These are phyloP conservation scores for Smittia aterrima DNA, from an alignment of 2,888 invertebrate genomes.

Conservation along the genomic window DNA sequence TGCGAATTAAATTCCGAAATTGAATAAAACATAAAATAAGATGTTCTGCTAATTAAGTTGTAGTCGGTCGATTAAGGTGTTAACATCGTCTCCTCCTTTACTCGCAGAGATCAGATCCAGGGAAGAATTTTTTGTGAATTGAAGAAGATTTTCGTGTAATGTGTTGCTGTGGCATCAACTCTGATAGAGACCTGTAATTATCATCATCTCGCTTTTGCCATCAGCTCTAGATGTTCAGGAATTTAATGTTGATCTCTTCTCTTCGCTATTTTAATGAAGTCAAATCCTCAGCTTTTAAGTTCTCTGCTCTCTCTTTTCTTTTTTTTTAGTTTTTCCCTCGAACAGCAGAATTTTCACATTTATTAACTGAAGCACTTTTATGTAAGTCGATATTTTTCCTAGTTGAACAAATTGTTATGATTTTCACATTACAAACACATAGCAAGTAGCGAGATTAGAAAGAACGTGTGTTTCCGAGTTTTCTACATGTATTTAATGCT, in stretches of 20 bases:
- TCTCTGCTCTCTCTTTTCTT: too few species aligned
- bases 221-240: not conserved
- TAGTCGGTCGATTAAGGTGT: constrained; percentile 31
- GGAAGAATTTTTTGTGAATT: not conserved
- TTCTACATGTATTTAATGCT: constrained; percentile 25
- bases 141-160: not conserved
- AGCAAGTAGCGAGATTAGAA: constrained; percentile 11
- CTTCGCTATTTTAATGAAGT: too few species aligned
- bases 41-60: constrained; percentile 37
- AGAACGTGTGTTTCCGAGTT: constrained; percentile 8
- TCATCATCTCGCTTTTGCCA: too few species aligned
- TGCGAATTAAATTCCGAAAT: constrained; percentile 12
- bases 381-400: constrained; percentile 29
- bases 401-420: constrained; percentile 28
- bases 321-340: not conserved
- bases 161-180: too few species aligned
- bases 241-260: too few species aligned
- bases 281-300: too few species aligned
- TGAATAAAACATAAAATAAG: constrained; percentile 27
- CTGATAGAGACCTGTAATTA: not conserved
- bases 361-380: constrained; percentile 19
- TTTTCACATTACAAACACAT: constrained; percentile 28
- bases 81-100: constrained; percentile 3
- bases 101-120: too few species aligned
- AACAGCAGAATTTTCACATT: constrained; percentile 7